Evolutionary conservation across 2,888 invertebrate genomes (phyloP), one percentile per base, ranked within the genome.

Genomic region (Sinopyrophorus schimmeli): DNA sequence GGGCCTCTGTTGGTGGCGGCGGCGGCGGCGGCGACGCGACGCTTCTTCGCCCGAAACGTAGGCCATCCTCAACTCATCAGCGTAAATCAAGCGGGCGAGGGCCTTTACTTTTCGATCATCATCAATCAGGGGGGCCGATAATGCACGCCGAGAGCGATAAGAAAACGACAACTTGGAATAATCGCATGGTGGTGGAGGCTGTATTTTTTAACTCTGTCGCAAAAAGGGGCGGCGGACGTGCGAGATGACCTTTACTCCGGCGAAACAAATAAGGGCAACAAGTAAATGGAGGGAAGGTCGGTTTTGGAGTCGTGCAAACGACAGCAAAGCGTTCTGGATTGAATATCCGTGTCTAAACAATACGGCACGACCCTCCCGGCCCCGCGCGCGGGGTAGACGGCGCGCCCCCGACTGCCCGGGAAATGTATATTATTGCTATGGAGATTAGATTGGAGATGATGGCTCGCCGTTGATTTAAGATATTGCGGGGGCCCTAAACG

Each of bases 41-140:
- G 9, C 9, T 10, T 27, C 9, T 12, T 44, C 48, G 47, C 65
- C 55, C 61, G 61, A 55, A 66, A 65, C 69, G 67, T 64, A 69
- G n/a, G n/a, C n/a, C n/a, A n/a, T n/a, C n/a, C n/a, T n/a, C n/a
- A n/a, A n/a, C n/a, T 70, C 69, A 69, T 68, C 70, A 69, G 66
- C 63, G 69, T 69, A 70, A 70, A 69, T 70, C 69, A 68, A 61
- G 65, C 63, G 56, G 57, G 63, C 54, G 57, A 62, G 67, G 57
- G 52, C 42, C 49, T 50, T 67, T 66, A 62, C 63, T 65, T 65
- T 64, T 62, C 63, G 64, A 65, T 67, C 63, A 66, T 61, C 67
- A 68, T 68, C 66, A 66, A 68, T 66, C 68, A 67, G 59, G 58
- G 58, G n/a, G n/a, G n/a, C n/a, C n/a, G n/a, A n/a, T n/a, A n/a